Base-by-base conservation (phyloP, 2,797 vertebrate genomes). In the Arrhamphus sclerolepis region DNA sequence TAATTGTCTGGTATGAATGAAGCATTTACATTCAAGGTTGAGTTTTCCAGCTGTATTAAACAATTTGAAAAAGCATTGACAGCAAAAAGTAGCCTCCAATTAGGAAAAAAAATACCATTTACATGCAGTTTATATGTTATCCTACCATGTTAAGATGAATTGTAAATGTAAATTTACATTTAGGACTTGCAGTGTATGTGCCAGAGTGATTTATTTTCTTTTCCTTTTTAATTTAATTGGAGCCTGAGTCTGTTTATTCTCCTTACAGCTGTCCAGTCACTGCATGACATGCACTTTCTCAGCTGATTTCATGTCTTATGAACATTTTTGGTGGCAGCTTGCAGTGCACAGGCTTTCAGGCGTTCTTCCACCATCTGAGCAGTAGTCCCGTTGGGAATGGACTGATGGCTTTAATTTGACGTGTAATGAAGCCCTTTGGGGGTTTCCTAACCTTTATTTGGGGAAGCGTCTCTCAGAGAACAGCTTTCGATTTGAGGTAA, bases 281-380 rank as follows among this genome's bases (percentile, higher is more conserved):
- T 31, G n/a, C n/a, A 8, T 46, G 38, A 38, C 26, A 6, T 46
- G 17, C 20, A n/a, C 42, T 19, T 28, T 42, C 21, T 53, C 13
- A 38, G 38, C 10, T 19, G 40, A 34, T 52, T 50, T 60, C 28
- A 4, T 16, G 28, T 26, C 7, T 53, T 43, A 53, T 62, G 44
- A 29, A 44, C 20, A 18, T 52, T 51, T 47, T 61, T 10, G 18
- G 39, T 61, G 58, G 38, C 58, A 51, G 50, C 49, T 62, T 51
- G 49, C 42, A 26, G 17, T 26, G 21, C 46, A n/a, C 29, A 40
- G 2, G 60, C 22, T 54, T 54, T 28, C 43, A 40, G 43, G 50
- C 29, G 38, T 57, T 44, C 28, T 34, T 44, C 47, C 20, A 16
- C 28, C 46, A 44, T 49, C 40, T 11, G 20, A 65, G 16, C 56